Conservation (phyloP, 2,113 vertebrate genomes). For the Penelope pileata region DNA sequence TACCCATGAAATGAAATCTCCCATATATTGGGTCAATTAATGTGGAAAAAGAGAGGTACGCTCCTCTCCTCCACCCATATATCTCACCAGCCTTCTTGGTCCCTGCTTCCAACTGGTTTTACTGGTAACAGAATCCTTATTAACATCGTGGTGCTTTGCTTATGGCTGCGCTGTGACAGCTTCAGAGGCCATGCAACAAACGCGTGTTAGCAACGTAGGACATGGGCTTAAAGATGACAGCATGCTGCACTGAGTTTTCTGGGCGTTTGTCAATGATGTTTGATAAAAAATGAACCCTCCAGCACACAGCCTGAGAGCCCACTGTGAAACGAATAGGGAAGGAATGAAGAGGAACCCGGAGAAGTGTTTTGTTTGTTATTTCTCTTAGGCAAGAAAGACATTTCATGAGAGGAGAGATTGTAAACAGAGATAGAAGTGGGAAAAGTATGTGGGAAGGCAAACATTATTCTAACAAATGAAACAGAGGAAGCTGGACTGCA, state of each 20-base stretch:
- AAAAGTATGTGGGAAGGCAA: neutral
- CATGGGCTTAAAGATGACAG: neutral
- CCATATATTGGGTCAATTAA: neutral
- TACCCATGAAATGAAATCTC: neutral
- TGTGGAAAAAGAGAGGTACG: neutral
- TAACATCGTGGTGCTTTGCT: neutral
- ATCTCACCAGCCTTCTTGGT: neutral
- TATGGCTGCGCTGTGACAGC: neutral
- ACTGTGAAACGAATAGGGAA: neutral
- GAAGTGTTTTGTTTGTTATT: neutral
- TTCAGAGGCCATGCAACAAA: neutral
- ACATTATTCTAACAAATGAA: conserved; percentile 1
- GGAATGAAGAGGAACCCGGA: neutral
- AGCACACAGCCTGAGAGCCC: neutral
- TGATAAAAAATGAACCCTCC: neutral
- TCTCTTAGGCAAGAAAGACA: conserved; percentile 21
- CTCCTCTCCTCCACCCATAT: neutral
- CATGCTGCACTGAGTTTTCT: neutral
- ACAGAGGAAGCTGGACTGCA: neutral
- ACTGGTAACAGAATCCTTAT: neutral
- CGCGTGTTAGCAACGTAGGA: neutral
- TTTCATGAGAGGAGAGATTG: conserved; percentile 1
- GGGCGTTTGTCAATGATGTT: neutral
- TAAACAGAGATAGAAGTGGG: conserved; percentile 12
- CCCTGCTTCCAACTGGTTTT: neutral